Conservation (phyloP, 37 sponge, comb jelly and placozoan genomes). For the Aphrocallistes beatrix region DNA sequence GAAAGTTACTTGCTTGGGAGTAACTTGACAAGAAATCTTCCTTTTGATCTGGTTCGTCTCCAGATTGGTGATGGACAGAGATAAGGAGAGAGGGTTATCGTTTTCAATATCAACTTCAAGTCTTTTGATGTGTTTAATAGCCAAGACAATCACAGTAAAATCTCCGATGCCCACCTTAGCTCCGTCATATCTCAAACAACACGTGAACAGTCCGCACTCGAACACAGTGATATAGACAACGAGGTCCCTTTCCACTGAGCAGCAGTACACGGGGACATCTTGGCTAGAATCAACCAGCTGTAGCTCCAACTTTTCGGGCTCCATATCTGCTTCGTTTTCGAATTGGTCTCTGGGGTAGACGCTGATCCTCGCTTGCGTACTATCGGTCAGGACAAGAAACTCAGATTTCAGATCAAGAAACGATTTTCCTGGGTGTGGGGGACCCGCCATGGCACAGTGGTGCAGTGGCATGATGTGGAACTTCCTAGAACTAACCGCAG, state of each 20-base stretch:
- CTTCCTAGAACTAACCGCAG: neutral
- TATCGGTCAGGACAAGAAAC: neutral
- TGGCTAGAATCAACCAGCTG: neutral
- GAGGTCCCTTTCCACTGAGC: slow-evolving; percentile 2
- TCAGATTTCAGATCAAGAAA: neutral
- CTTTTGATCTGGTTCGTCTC: neutral
- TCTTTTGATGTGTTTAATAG: neutral
- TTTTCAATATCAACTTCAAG: slow-evolving; percentile 1
- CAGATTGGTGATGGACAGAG: neutral
- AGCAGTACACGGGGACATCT: neutral
- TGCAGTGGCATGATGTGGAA: neutral
- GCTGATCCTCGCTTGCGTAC: neutral
- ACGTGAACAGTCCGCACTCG: neutral
- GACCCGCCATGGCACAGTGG: neutral
- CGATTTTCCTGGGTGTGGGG: neutral
- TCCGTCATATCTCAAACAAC: neutral
- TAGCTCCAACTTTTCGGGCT: neutral
- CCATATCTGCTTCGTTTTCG: neutral
- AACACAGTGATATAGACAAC: neutral
- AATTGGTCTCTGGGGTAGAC: neutral
- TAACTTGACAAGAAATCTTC: neutral
- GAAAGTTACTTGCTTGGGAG: neutral
- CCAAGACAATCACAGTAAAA: neutral
- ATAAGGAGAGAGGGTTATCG: neutral
- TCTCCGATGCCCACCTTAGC: neutral